Conservation (phyloP, 2,888 invertebrate species). For the Pachliopta kotzebuea region DNA sequence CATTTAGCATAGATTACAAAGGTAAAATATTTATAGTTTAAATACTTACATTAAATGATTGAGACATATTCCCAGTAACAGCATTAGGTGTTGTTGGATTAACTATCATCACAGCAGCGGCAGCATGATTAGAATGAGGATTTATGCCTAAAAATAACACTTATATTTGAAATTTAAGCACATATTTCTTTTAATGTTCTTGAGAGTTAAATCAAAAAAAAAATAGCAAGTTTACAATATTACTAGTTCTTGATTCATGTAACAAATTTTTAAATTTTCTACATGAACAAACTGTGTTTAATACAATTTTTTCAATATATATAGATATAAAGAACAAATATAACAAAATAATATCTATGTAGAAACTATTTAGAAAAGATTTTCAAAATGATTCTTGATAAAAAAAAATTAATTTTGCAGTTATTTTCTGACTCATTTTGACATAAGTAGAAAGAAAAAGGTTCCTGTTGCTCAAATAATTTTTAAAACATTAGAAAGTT, state of each 20-base stretch:
- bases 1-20: background rate
- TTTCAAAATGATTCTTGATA: background rate
- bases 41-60: conserved; percentile 68
- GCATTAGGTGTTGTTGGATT: conserved; percentile 77
- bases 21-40: background rate
- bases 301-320: too few relatives aligned
- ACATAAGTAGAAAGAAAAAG: background rate
- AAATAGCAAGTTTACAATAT: too few relatives aligned
- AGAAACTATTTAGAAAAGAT: too few relatives aligned
- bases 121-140: conserved; percentile 73
- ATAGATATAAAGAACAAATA: too few relatives aligned
- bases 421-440: background rate
- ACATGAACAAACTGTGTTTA: too few relatives aligned
- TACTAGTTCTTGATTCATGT: too few relatives aligned
- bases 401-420: background rate
- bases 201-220: too few relatives aligned
- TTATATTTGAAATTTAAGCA: background rate
- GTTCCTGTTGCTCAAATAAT: background rate
- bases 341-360: too few relatives aligned
- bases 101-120: conserved; percentile 78
- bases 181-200: too few relatives aligned
- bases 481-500: background rate
- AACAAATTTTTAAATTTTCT: too few relatives aligned
- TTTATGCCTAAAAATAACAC: conserved; percentile 52
- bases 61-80: conserved; percentile 64